Conservation (phyloP, 2,888 invertebrate species). For the Rhodophaea formosa region DNA sequence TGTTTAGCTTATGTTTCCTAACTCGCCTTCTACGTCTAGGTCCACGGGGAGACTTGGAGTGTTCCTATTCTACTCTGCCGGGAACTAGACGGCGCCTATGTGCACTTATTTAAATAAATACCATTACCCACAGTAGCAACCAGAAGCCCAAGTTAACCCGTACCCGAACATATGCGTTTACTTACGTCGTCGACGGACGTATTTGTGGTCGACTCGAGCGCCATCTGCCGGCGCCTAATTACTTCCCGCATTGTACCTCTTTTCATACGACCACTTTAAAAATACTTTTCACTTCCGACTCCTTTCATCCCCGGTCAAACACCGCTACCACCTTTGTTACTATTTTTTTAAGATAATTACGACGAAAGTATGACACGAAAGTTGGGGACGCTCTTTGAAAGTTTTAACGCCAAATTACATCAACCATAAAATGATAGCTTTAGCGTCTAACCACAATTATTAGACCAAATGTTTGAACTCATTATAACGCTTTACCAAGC, state of each 20-base stretch:
- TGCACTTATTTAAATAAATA: too few relatives aligned
- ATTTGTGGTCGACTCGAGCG: conserved; percentile 47
- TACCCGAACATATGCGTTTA: conserved; percentile 12
- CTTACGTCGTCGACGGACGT: conserved; percentile 24
- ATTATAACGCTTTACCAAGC: background rate
- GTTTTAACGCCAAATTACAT: conserved; percentile 45
- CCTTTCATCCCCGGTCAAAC: conserved; percentile 17
- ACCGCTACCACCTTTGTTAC: conserved; percentile 23
- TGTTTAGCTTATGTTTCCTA: too few relatives aligned
- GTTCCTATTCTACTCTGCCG: too few relatives aligned
- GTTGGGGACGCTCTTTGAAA: conserved; percentile 54
- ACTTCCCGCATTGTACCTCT: conserved; percentile 55
- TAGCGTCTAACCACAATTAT: conserved; percentile 52
- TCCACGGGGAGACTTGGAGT: too few relatives aligned
- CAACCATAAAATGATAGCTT: conserved; percentile 67
- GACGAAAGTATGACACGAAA: conserved; percentile 72
- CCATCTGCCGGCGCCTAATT: conserved; percentile 72
- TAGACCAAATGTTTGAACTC: background rate
- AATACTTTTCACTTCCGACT: conserved; percentile 19
- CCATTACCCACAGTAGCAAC: background rate
- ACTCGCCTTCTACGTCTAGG: too few relatives aligned
- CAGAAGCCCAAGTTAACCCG: background rate
- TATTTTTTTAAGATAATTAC: conserved; percentile 64
- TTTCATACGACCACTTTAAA: conserved; percentile 55
- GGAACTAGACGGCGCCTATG: too few relatives aligned